Conservation (phyloP, 37 sponge, comb jelly and placozoan genomes). For the Dysidea cf. avara region DNA sequence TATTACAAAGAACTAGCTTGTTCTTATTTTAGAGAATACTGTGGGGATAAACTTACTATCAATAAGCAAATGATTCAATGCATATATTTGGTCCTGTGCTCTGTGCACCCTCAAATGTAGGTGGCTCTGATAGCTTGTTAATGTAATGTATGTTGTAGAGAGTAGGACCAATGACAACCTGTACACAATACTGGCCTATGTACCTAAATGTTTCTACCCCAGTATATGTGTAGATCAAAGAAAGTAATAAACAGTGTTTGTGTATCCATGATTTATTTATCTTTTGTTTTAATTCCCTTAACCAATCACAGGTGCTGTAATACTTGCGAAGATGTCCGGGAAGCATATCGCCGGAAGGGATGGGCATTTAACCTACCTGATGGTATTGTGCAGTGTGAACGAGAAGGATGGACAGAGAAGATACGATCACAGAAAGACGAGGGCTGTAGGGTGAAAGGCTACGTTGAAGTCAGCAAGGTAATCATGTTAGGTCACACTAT, state of each 20-base stretch:
- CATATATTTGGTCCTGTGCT: no score
- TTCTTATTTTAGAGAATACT: no score
- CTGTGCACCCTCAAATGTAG: no score
- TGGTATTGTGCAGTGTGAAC: no score
- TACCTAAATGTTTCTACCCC: not conserved
- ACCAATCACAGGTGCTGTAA: no score
- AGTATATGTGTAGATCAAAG: not conserved
- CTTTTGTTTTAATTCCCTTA: not conserved
- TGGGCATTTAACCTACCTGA: constrained; percentile 92
- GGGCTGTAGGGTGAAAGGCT: constrained; percentile 83
- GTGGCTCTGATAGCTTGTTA: no score
- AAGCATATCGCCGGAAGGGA: constrained; percentile 95
- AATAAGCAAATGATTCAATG: no score
- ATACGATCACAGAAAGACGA: constrained; percentile 83
- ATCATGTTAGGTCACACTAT: no score
- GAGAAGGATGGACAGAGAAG: constrained; percentile 88
- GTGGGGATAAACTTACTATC: no score
- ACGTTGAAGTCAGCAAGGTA: constrained; percentile 92
- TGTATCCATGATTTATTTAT: not conserved
- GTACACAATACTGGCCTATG: not conserved
- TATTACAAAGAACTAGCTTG: no score
- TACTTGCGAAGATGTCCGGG: constrained; percentile 94
- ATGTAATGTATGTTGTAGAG: no score
- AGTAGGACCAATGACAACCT: not conserved
- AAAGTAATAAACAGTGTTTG: not conserved